Percentiles rank a stretch among this genome's conserved stretches.
Conservation (phyloP, 2,888 invertebrate genomes). For the Scaptomyza caliginosa region DNA sequence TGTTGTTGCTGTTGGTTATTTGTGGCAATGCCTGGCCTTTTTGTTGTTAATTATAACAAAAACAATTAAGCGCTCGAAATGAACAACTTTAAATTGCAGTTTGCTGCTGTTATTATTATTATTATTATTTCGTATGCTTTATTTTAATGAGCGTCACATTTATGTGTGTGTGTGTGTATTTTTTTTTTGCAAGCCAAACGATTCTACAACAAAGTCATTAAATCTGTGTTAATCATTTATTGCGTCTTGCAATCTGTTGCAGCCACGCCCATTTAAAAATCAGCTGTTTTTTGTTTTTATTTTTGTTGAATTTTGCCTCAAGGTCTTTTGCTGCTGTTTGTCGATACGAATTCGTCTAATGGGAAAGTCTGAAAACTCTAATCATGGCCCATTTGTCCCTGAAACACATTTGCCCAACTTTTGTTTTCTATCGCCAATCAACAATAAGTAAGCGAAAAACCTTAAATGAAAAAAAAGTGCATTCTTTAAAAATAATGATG, state of each 20-base stretch:
- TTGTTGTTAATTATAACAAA: constrained; percentile 75
- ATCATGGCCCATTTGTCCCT: constrained; percentile 49
- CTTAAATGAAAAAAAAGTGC: constrained; percentile 10
- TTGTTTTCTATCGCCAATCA: constrained; percentile 5
- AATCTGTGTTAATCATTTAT: constrained; percentile 70
- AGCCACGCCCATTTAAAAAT: constrained; percentile 56
- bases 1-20: constrained; percentile 18
- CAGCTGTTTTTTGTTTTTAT: constrained; percentile 54
- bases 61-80: constrained; percentile 67
- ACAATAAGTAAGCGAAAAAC: not conserved
- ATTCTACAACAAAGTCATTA: constrained; percentile 78
- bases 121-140: constrained; percentile 65
- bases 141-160: constrained; percentile 75
- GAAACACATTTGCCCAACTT: constrained; percentile 43
- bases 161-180: constrained; percentile 29
- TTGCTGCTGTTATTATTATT: constrained; percentile 32
- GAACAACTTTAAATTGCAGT: constrained; percentile 76
- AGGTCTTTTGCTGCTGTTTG: constrained; percentile 18
- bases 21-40: constrained; percentile 36
- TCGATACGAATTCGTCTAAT: constrained; percentile 33
- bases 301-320: constrained; percentile 23
- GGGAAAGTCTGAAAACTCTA: constrained; percentile 40
- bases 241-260: constrained; percentile 68
- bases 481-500: constrained; percentile 11
- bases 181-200: constrained; percentile 45